Evolutionary conservation across 2,797 vertebrate species (phyloP).

Genomic region (Eurystomus glaucurus): DNA sequence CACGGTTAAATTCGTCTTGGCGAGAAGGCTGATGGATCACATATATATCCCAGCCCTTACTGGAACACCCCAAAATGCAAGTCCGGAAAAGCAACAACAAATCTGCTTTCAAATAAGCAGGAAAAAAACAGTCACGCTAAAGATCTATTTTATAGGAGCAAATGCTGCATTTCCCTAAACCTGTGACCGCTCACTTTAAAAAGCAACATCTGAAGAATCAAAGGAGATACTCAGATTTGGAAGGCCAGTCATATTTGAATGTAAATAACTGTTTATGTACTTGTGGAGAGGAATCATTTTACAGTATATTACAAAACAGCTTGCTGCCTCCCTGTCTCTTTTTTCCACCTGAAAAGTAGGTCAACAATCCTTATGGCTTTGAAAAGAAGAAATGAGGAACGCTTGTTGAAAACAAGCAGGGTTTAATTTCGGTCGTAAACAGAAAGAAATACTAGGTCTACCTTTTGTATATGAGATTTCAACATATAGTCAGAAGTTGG

Average conservation of each 20-base stretch:
- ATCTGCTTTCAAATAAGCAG: neutral
- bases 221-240: neutral
- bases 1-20: neutral
- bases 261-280: constrained; percentile 19
- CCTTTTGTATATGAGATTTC: neutral
- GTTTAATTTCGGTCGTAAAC: neutral
- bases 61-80: neutral
- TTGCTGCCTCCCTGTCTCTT: neutral
- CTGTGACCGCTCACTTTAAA: neutral
- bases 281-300: constrained; percentile 2
- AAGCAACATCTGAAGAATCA: neutral
- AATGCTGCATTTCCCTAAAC: neutral
- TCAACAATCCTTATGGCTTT: constrained; percentile 44
- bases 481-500: neutral
- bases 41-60: neutral
- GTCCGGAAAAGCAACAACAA: neutral
- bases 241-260: neutral
- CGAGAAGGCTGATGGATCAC: constrained; percentile 15
- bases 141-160: neutral
- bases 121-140: neutral
- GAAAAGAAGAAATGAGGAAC: constrained; percentile 14
- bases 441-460: neutral
- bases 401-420: neutral
- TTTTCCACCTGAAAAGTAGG: constrained; percentile 60
- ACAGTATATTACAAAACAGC: constrained; percentile 33